Conservation (phyloP, 2,888 invertebrate genomes). For the Spilarctia lutea region DNA sequence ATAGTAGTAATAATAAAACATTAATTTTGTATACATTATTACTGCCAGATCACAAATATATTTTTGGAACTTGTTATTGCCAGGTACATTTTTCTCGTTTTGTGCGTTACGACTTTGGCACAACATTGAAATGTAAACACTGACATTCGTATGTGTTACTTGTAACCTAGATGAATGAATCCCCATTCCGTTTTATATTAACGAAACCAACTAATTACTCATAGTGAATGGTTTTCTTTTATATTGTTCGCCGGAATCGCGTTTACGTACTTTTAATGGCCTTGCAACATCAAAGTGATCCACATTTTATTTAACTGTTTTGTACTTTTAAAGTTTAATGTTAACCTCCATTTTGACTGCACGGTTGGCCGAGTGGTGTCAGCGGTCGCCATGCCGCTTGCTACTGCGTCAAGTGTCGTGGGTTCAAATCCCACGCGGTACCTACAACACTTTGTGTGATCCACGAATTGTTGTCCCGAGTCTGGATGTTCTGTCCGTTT, state of each 20-base stretch:
- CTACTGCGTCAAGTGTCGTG: no score
- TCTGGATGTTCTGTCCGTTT: no score
- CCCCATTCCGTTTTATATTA: background rate
- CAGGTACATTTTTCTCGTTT: background rate
- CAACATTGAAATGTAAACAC: background rate
- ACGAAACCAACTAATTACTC: background rate
- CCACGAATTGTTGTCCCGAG: no score
- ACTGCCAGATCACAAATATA: background rate
- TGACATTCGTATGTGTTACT: background rate
- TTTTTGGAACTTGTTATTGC: background rate
- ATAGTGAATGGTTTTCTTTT: background rate
- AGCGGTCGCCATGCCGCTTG: no score
- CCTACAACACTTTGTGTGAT: no score
- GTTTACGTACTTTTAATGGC: conserved; percentile 17
- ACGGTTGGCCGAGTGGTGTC: no score
- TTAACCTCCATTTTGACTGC: no score
- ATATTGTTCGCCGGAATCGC: conserved; percentile 10
- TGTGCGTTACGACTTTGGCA: background rate
- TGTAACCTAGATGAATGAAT: background rate
- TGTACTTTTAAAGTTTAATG: conserved; percentile 4
- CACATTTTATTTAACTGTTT: conserved; percentile 11
- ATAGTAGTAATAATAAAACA: no score
- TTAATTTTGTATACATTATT: background rate
- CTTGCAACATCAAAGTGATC: conserved; percentile 18
- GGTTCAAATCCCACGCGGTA: no score